phyloP scores from a whole-genome alignment of 2,888 invertebrate species.

The Polietes domitor region DNA sequence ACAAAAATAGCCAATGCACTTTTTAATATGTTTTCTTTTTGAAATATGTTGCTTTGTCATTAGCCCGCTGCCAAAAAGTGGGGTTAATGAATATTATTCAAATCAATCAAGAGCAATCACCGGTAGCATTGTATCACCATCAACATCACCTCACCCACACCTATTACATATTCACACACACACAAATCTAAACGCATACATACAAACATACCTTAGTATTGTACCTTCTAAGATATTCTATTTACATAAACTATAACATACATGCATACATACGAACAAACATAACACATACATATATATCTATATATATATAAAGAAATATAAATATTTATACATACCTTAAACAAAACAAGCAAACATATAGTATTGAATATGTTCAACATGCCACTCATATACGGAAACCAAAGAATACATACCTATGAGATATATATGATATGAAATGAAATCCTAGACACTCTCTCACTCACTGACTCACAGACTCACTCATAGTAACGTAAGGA shows the following conservation, averaged over 20 bases:
- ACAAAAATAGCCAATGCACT: slow-evolving; percentile 31
- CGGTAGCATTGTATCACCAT: slow-evolving; percentile 9
- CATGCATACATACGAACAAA: slow-evolving; percentile 13
- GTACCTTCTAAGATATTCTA: slow-evolving; percentile 50
- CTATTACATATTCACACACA: neutral
- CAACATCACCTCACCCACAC: slow-evolving; percentile 18
- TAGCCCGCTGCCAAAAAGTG: neutral
- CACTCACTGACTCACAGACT: neutral
- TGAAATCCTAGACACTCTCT: neutral
- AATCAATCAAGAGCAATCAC: slow-evolving; percentile 12
- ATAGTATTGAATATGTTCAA: slow-evolving; percentile 54
- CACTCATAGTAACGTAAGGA: neutral
- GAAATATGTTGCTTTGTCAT: slow-evolving; percentile 17
- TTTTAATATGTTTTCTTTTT: slow-evolving; percentile 5
- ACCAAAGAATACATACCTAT: slow-evolving; percentile 49
- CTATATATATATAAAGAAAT: slow-evolving; percentile 34
- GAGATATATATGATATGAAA: neutral
- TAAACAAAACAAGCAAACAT: slow-evolving; percentile 57
- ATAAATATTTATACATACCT: slow-evolving; percentile 70
- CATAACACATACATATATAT: slow-evolving; percentile 39
- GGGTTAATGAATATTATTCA: neutral
- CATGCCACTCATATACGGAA: slow-evolving; percentile 54
- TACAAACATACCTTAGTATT: slow-evolving; percentile 51
- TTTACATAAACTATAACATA: slow-evolving; percentile 46
- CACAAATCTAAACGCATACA: slow-evolving; percentile 34